A percentile compares a stretch with the other conserved stretches of the same genome.
These are phyloP conservation scores for Orthonychiurus folsomi DNA, from an alignment of 2,888 invertebrate genomes.

Conservation along the genomic window DNA sequence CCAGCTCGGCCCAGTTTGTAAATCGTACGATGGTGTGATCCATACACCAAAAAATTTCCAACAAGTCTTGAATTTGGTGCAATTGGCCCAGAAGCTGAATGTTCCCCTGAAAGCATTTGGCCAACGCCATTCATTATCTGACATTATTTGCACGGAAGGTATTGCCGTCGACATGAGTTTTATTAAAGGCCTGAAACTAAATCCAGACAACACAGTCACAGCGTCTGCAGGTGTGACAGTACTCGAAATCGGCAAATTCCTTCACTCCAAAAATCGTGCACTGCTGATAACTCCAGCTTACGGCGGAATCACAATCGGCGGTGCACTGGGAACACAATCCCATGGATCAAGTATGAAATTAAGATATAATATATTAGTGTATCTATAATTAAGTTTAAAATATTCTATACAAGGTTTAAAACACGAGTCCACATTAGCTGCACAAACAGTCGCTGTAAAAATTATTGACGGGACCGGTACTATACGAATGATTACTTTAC, in stretches of 20 bases:
- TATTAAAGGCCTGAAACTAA: neutral
- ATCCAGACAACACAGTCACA: slow-evolving; percentile 9
- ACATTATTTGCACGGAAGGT: slow-evolving; percentile 13
- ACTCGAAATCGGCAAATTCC: slow-evolving; percentile 6
- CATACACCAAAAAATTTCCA: neutral
- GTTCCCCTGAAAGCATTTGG: slow-evolving; percentile 9
- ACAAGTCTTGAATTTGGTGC: neutral
- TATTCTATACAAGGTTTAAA: too few relatives aligned
- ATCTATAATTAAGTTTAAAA: too few relatives aligned
- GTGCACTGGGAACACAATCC: slow-evolving; percentile 20
- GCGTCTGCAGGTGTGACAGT: slow-evolving; percentile 8
- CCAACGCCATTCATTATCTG: neutral
- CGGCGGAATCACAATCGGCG: slow-evolving; percentile 19
- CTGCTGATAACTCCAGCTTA: slow-evolving; percentile 7
- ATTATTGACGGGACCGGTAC: slow-evolving; percentile 19
- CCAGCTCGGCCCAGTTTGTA: neutral
- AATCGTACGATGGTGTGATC: neutral
- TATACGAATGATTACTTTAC: slow-evolving; percentile 3
- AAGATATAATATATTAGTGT: too few relatives aligned
- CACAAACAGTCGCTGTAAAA: slow-evolving; percentile 10
- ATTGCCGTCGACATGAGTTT: slow-evolving; percentile 7
- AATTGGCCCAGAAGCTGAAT: neutral
- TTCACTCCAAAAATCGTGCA: slow-evolving; percentile 2
- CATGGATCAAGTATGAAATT: too few relatives aligned
- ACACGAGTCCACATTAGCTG: slow-evolving; percentile 12